Base-by-base conservation (phyloP, 2,888 invertebrate genomes). In the Campaea margaritaria region DNA sequence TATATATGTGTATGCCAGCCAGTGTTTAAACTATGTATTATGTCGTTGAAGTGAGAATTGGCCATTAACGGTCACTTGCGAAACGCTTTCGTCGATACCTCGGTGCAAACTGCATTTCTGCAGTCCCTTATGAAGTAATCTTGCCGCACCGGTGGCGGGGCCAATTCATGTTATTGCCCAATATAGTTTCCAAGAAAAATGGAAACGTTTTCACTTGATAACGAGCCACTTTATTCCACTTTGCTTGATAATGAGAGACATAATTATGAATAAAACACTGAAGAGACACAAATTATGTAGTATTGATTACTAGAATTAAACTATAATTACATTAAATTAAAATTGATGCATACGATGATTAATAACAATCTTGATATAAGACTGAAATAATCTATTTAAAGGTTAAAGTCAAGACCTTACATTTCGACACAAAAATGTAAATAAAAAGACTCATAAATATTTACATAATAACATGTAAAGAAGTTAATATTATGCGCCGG, bases 61-160 rank as follows among this genome's bases (percentile, higher is more conserved):
- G 13, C 28, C 21, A n/a, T n/a, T 27, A 2, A 2, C 27, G 7
- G 27, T 7, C 34, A 15, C 16, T 54, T 49, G 41, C 49, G 45
- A 38, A 53, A 59, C 21, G 16, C 52, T 28, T 36, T 45, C 44
- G 34, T 48, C 21, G 21, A 9, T 12, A 3, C 15, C 16, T n/a
- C 16, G 44, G 43, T 41, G 16, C 28, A 14, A 52, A 43, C 34
- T 53, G 44, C 59, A 51, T 44, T 50, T 38, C 38, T 47, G 47
- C 58, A 38, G 47, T 39, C 48, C 56, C 55, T 56, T 61, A 52
- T 62, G 57, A 27, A 62, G 58, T 62, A 58, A 62, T 48, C 46
- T 38, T 34, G 15, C 31, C 34, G 15, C 52, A 42, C 51, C 36
- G 28, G 16, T 31, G 9, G 31, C 31, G 31, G 49, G 31, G 39